Evolutionary conservation across 2,888 invertebrate genomes (phyloP), one percentile per base, ranked within the genome.

Genomic region (Alloplasta piceator): DNA sequence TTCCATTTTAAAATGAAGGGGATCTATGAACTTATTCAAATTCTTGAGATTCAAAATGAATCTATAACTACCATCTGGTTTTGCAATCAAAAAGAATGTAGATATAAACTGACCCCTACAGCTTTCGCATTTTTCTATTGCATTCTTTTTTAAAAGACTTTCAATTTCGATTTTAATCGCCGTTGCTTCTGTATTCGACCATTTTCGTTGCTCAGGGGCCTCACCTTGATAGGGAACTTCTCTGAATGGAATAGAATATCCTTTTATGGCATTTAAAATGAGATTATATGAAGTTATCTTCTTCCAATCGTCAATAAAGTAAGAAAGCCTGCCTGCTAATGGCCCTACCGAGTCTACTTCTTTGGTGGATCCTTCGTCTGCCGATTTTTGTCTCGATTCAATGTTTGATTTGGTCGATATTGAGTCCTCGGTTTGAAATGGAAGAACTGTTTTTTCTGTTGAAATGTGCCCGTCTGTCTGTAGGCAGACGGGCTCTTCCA

Each of bases 391-490:
- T 63, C 79, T 14, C 68, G 61, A 67, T 67, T 71, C 56, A n/a
- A n/a, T n/a, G 63, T 10, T 10, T 9, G 70, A 70, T 9, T 63
- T 10, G 70, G 14, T 36, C 77, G 70, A 70, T 72, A 71, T 9
- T 5, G 55, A 36, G 67, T 66, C 67, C 67, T 72, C 14, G 10
- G 78, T 78, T n/a, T 72, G 73, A 73, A 73, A n/a, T 43, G 64
- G 9, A 73, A 6, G 36, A 55, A 73, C 26, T 66, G 73, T 66
- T 61, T 72, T n/a, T n/a, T n/a, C n/a, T n/a, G n/a, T n/a, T 43
- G 77, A 6, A 52, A 46, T 81, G 16, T 26, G 71, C 74, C 74
- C 74, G 66, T 56, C 78, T 74, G 79, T 63, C 79, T 39, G 66
- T 60, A 10, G n/a, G 6, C 67, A 76, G 56, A 55, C 61, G 73